These are phyloP conservation scores for Paramormyrops kingsleyae DNA, from an alignment of 2,113 vertebrate genomes.

Conservation along the genomic window DNA sequence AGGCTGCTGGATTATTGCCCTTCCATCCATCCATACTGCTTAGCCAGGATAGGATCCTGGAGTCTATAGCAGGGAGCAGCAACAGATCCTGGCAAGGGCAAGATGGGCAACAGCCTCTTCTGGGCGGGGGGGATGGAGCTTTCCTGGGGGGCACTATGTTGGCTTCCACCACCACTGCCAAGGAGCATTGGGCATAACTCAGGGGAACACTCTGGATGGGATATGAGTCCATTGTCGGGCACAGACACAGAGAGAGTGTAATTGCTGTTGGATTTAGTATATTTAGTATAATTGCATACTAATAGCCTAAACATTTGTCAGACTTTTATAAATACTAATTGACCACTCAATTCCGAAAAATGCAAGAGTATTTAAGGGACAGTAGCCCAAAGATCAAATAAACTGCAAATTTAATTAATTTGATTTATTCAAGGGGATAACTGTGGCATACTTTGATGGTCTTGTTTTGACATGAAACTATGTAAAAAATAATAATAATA, in stretches of 20 bases:
- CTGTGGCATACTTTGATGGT: background rate
- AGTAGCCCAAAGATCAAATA: background rate
- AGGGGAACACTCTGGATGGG: background rate
- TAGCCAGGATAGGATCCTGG: background rate
- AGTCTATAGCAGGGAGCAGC: background rate
- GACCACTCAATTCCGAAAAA: background rate
- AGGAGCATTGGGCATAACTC: background rate
- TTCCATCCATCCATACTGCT: background rate
- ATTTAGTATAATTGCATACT: background rate
- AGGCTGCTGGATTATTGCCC: background rate
- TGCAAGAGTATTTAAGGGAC: background rate
- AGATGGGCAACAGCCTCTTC: background rate
- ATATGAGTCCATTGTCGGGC: background rate
- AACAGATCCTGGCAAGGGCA: background rate
- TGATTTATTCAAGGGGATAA: background rate
- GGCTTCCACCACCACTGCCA: background rate
- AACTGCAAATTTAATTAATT: background rate
- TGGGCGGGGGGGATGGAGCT: no score
- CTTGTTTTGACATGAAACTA: background rate
- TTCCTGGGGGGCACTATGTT: no score
- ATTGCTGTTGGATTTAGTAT: no score
- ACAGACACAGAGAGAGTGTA: background rate
- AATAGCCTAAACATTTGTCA: background rate
- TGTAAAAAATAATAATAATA: no score
- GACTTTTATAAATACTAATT: background rate